Base-by-base conservation (phyloP, 2,797 vertebrate species). In the Serranus cabrilla region DNA sequence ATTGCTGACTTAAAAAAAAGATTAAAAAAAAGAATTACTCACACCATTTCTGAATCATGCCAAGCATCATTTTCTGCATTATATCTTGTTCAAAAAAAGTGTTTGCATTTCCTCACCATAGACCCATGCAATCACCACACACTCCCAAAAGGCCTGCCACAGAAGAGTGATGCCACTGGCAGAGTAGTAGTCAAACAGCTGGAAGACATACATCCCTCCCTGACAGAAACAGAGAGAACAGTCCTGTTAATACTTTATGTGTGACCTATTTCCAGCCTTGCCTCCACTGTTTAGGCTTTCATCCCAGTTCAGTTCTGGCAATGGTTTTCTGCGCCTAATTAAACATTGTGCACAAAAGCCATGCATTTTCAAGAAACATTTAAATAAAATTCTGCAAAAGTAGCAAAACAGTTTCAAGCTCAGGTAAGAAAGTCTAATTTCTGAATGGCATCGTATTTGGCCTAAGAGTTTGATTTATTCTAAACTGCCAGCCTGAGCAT, bases 131-230 rank as follows among this genome's bases (percentile, higher is more conserved):
- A 96, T 94, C 82, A 96, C 96, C 67, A 96, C 94, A 78, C 96
- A 96, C 90, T 96, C 95, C 96, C 96, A 96, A 91, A 96, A 96
- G 50, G 96, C 95, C 88, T 96, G 96, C 96, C 96, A 96, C 74
- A 96, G 85, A 57, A 96, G 87, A 37, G 96, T 96, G 84, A 96
- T 96, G 76, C 96, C 96, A 79, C 95, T 96, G 62, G 96, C 96
- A 11, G 96, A 96, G 86, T 96, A 96, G 92, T 96, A 96, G 90
- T 96, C 96, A 86, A 96, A 96, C 81, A 96, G 92, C 88, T 96
- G 96, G 89, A 96, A 96, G 78, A 96, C 95, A 85, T 96, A 96
- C 95, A 96, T 96, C 79, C 96, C 96, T 75, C 95, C 96, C 96
- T 96, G 87, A 45, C 8, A 82, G 74, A 61, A 69, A 71, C 45